Evolutionary conservation across 2,888 invertebrate genomes (phyloP).

Genomic region (Dolichopus griseipennis): DNA sequence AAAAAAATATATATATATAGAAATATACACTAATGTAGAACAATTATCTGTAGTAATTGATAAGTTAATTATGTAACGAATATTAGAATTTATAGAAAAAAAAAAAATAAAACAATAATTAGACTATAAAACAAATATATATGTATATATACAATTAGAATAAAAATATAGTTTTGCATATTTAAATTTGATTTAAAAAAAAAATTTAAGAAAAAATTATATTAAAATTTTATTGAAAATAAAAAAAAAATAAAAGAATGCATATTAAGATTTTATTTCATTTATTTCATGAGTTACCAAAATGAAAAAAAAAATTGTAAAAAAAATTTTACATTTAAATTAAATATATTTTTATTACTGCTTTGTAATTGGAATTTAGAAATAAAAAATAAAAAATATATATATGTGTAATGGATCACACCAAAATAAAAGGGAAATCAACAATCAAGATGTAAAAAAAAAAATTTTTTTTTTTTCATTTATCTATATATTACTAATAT

Average conservation of each 20-base stretch:
- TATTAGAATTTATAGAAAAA: not conserved
- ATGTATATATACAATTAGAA: not conserved
- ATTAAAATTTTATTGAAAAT: not conserved
- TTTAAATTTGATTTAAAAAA: not conserved
- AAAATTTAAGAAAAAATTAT: not conserved
- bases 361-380: not conserved
- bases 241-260: no score
- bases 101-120: not conserved
- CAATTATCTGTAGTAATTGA: no score
- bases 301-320: not conserved
- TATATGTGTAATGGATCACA: not conserved
- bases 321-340: no score
- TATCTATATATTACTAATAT: no score
- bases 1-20: not conserved
- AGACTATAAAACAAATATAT: not conserved
- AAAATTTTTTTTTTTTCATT: not conserved
- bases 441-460: not conserved
- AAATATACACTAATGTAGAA: not conserved
- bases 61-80: not conserved
- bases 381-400: not conserved
- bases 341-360: conserved; percentile 3
- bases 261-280: not conserved
- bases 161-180: not conserved
- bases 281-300: not conserved
- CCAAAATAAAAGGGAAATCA: not conserved